phyloP scores from a whole-genome alignment of 2,113 vertebrate species.

The Neopipo cinnamomea region DNA sequence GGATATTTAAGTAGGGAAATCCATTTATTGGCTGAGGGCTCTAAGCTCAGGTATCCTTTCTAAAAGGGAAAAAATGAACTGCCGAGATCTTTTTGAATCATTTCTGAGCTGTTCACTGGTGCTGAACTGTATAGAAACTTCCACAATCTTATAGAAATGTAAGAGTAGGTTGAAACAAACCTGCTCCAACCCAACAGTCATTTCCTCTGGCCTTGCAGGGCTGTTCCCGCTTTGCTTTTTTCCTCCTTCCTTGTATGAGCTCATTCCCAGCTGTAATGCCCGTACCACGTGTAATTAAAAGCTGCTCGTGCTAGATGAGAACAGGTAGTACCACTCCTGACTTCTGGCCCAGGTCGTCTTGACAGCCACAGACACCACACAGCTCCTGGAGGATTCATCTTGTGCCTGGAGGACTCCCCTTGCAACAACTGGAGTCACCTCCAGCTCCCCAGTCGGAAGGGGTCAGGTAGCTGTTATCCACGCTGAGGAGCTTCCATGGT shows the following conservation, averaged over 20 bases:
- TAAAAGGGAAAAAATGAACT: not conserved
- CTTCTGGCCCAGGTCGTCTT: not conserved
- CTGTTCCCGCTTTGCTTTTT: not conserved
- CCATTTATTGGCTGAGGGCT: not conserved
- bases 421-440: not conserved
- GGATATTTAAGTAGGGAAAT: not conserved
- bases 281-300: not conserved
- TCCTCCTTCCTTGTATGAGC: not conserved
- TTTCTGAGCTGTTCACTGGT: not conserved
- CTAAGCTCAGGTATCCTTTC: not conserved
- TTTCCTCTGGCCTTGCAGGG: not conserved
- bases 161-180: not conserved
- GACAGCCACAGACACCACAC: not conserved
- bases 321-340: not conserved
- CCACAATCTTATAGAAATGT: not conserved
- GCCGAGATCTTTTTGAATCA: not conserved
- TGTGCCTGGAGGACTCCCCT: not conserved
- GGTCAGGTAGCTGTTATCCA: accelerated
- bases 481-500: not conserved
- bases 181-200: not conserved
- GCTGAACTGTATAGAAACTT: not conserved
- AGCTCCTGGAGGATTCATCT: not conserved
- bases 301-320: not conserved
- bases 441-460: not conserved
- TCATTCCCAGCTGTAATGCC: not conserved